Conservation (phyloP, 1,140 invertebrate species). For the Saxidomus purpurata region DNA sequence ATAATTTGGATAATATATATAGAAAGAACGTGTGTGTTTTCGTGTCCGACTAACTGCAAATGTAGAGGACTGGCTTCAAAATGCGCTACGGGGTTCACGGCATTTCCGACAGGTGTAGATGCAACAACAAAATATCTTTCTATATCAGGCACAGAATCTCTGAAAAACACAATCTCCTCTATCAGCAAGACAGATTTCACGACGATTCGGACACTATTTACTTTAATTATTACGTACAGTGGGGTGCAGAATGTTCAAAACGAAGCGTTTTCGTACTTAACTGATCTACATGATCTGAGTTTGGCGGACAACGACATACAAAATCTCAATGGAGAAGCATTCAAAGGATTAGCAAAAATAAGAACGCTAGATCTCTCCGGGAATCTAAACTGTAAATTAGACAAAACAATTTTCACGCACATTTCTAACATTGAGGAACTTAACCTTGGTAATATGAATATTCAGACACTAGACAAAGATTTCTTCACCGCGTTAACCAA, state of each 20-base stretch:
- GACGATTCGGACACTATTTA: not conserved
- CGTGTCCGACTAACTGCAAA: conserved; percentile 1
- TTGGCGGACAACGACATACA: conserved; percentile 45
- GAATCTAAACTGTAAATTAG: conserved; percentile 53
- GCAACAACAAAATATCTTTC: not conserved
- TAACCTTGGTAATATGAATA: conserved; percentile 54
- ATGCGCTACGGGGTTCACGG: not conserved
- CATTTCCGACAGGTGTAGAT: not conserved
- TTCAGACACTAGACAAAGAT: conserved; percentile 32
- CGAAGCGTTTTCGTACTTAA: conserved; percentile 26
- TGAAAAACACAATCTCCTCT: conserved; percentile 40
- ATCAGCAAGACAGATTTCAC: conserved; percentile 11
- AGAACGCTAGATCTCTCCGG: conserved; percentile 58
- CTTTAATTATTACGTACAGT: conserved; percentile 41
- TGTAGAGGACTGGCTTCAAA: conserved; percentile 15
- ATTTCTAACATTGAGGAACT: conserved; percentile 39
- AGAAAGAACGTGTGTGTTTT: not conserved
- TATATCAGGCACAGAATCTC: not conserved
- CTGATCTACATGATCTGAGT: not conserved
- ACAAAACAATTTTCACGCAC: conserved; percentile 37
- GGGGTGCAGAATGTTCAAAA: conserved; percentile 20
- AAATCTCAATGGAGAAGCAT: conserved; percentile 11
- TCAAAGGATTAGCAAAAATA: conserved; percentile 45
- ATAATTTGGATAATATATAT: not conserved
- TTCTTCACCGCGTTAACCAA: conserved; percentile 4